Base-by-base conservation (phyloP, 2,888 invertebrate genomes). In the Habroteleia sp. region DNA sequence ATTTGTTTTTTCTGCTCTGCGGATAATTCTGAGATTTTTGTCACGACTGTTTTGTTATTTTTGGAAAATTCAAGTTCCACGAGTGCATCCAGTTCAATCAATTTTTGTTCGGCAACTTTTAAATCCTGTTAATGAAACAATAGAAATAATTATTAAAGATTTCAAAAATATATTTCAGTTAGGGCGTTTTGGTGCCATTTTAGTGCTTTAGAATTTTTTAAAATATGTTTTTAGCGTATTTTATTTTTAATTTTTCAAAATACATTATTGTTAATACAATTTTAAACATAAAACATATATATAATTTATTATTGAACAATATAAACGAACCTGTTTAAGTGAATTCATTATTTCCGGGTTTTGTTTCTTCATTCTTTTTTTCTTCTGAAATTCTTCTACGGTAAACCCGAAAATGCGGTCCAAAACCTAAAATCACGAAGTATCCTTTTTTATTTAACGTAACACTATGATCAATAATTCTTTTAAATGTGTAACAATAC, bases 391-490 rank as follows among this genome's bases (percentile, higher is more conserved):
- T 76, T 87, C 83, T 7, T 76, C 29, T 1, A 82, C 81, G 23
- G 68, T 81, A 10, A 84, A 82, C 42, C 86, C 87, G 58, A 88
- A 74, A 31, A 85, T 63, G 58, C 79, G 76, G 62, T 84, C 82
- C 13, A 88, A 68, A 16, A 87, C 75, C 88, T 88, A 8, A n/a
- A 48, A 17, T n/a, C n/a, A 78, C 77, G 7, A 65, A 33, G 48
- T n/a, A n/a, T n/a, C n/a, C n/a, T n/a, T n/a, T n/a, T n/a, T n/a
- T n/a, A n/a, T n/a, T n/a, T n/a, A n/a, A n/a, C n/a, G n/a, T n/a
- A n/a, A n/a, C n/a, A n/a, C n/a, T n/a, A 52, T 44, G 14, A 33
- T 17, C 13, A 33, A 33, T 11, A 33, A 11, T 11, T 33, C 2
- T 3, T 41, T 31, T 42, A 50, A 7, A 31, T 46, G 42, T 5